Evolutionary conservation across 2,888 invertebrate species (phyloP), one percentile per base, ranked within the genome.

Genomic region (Drosophila nigritarsus): DNA sequence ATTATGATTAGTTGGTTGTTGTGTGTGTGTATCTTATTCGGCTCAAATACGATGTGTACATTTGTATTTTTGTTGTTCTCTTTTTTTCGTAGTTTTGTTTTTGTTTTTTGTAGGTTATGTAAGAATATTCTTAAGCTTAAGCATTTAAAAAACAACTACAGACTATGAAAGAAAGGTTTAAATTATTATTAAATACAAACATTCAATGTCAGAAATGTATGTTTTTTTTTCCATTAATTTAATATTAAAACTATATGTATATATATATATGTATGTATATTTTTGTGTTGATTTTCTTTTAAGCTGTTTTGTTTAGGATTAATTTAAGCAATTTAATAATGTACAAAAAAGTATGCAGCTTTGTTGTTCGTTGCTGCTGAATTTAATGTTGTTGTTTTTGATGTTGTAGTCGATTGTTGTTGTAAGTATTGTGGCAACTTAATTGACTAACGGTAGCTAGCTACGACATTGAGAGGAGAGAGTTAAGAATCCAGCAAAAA

Each of bases 381-480:
- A 50, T 60, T 60, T 49, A 8, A 34, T 63, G 42, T 59, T 30
- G n/a, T 42, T 68, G 60, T 55, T 82, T 36, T 20, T 45, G 50
- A 20, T 53, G 24, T 53, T 72, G 60, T 64, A 68, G 64, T 60
- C 68, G 62, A 49, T 53, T 58, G 29, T 67, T 49, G 65, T 82
- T 73, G 72, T 85, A 85, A 86, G 82, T 87, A 86, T 78, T 87
- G 84, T 84, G 87, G 87, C 88, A 87, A 87, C 88, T 88, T 88
- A 87, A 87, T 78, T 82, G 83, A 87, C 87, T 88, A 88, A 87
- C 65, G 78, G 77, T 84, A 81, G 66, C 77, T 83, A 82, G 65
- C 73, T 82, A 69, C 73, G 80, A 87, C 74, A 81, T 65, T 73
- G 13, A 20, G 20, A 53, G 53, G 36, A 64, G 68, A 72, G 63